Evolutionary conservation across 2,888 invertebrate genomes (phyloP), one percentile per base, ranked within the genome.

Genomic region (Luffia ferchaultella): DNA sequence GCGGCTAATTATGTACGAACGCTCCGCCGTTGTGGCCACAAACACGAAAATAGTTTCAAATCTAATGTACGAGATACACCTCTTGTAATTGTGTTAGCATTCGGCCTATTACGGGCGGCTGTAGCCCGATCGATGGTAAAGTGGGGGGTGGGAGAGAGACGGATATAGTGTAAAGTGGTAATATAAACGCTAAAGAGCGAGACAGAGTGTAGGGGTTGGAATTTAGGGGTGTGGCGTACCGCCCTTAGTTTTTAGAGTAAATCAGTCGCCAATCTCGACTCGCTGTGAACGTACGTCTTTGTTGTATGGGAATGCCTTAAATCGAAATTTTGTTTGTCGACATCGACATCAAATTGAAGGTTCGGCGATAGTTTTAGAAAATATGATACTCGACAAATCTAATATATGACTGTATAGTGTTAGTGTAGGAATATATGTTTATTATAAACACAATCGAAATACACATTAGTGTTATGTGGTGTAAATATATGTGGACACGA

Each of bases 11-110:
- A 30, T 30, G 5, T 30, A 12, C 30, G 30, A 30, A 30, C 30
- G 30, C 30, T 7, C 3, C 30, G 30, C 30, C 30, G 30, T 30
- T 12, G 30, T 30, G 30, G 30, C 30, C 30, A 30, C 30, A 30
- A 30, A 30, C 30, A 30, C 30, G 30, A 30, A 30, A 30, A 30
- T 30, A 30, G 30, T 30, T 30, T 30, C 30, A 30, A 30, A 30
- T 30, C 30, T 30, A 30, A 30, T 30, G 30, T 30, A 30, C 30
- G 30, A 30, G 30, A 30, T 30, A 30, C 30, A 42, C 45, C 50
- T 45, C 44, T 20, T 20, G 17, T 48, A 48, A 48, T 48, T 48
- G 42, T 18, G 18, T 48, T 48, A 48, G 42, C 17, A 15, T n/a
- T 1, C 18, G 41, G 48, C 48, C 48, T 48, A 48, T 48, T 48